These are phyloP conservation scores for Misgurnus mizolepis DNA, from an alignment of 2,113 vertebrate genomes.

Conservation along the genomic window DNA sequence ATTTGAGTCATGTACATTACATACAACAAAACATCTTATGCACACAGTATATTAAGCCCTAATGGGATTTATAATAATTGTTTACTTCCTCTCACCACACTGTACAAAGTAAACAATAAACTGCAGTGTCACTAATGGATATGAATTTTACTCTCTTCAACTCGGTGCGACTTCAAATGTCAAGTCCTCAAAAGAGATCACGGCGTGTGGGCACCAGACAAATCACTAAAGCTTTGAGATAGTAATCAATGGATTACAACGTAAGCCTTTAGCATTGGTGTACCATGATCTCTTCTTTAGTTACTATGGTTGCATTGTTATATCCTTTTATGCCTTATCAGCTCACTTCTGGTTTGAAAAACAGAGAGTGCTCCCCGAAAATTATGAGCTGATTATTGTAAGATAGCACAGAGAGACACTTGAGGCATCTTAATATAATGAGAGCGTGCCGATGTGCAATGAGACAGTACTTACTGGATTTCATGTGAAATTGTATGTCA, in stretches of 20 bases:
- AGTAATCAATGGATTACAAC: slow-evolving; percentile 7
- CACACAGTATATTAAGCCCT: background rate
- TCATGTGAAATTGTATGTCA: background rate
- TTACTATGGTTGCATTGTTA: slow-evolving; percentile 9
- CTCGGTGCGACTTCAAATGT: slow-evolving; percentile 29
- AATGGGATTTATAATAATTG: slow-evolving; percentile 6
- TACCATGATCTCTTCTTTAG: background rate
- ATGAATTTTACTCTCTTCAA: background rate
- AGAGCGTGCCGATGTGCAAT: slow-evolving; percentile 35
- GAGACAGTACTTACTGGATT: background rate
- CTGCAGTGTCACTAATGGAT: slow-evolving; percentile 32
- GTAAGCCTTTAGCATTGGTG: background rate
- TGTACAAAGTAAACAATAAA: slow-evolving; percentile 11
- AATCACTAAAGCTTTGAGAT: background rate
- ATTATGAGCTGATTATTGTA: slow-evolving; percentile 29
- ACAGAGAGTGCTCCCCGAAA: background rate
- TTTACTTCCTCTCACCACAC: background rate
- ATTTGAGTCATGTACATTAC: slow-evolving; percentile 1
- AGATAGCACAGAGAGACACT: slow-evolving; percentile 13
- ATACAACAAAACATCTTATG: slow-evolving; percentile 22
- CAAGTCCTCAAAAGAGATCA: slow-evolving; percentile 21
- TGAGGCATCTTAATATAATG: slow-evolving; percentile 9
- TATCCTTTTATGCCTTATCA: background rate
- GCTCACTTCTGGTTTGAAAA: background rate
- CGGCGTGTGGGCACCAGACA: slow-evolving; percentile 15